Conservation (phyloP, 2,888 invertebrate species). For the Periphyllus acericola region DNA sequence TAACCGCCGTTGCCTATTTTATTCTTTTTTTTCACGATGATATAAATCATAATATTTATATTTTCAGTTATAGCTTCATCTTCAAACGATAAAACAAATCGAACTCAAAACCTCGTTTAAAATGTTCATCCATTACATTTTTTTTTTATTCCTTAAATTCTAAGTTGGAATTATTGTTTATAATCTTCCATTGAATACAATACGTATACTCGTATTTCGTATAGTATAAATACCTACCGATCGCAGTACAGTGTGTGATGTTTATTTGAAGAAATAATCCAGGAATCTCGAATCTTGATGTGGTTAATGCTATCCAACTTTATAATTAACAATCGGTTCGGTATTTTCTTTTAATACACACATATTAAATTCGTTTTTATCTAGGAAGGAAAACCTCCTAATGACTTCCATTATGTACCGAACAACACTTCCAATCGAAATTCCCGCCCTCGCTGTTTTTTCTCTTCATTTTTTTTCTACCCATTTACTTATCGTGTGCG, state of each 20-base stretch:
- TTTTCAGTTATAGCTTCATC: no score
- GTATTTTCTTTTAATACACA: background rate
- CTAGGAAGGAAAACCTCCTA: slow-evolving; percentile 20
- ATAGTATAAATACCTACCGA: no score
- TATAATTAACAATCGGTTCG: slow-evolving; percentile 32
- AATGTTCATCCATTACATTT: no score
- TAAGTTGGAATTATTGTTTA: background rate
- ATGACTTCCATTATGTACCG: slow-evolving; percentile 31
- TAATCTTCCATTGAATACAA: background rate
- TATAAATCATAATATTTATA: no score
- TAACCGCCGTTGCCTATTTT: no score
- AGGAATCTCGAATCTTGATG: background rate
- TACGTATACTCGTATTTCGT: background rate
- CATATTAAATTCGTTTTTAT: slow-evolving; percentile 33
- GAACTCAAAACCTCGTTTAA: no score
- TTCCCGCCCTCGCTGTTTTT: background rate
- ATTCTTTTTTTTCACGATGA: no score
- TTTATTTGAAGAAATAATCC: no score
- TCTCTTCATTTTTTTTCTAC: slow-evolving; percentile 14
- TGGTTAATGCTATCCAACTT: background rate
- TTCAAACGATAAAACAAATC: no score
- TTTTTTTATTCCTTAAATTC: no score
- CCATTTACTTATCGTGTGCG: slow-evolving; percentile 53
- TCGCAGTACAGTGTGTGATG: no score
- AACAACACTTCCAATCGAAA: slow-evolving; percentile 52